Evolutionary conservation across 2,113 vertebrate species (phyloP).

Genomic region (Dunckerocampus dactyliophorus): DNA sequence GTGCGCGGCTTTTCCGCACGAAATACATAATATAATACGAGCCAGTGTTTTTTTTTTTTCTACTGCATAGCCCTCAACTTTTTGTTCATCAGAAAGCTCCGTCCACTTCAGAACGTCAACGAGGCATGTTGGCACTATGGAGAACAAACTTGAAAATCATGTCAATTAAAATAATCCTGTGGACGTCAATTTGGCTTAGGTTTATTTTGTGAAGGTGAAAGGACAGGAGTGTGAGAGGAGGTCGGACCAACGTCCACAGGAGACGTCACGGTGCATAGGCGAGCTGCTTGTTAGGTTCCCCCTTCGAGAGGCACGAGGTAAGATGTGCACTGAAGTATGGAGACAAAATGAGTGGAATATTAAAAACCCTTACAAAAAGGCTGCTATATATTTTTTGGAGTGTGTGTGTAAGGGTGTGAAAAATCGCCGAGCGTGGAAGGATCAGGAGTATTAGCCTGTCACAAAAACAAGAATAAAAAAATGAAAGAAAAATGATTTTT

Average conservation of each 20-base stretch:
- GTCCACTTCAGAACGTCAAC: conserved; percentile 60
- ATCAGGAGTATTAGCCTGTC: conserved; percentile 13
- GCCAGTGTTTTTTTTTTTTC: no score
- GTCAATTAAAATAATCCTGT: conserved; percentile 60
- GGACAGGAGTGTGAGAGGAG: conserved; percentile 16
- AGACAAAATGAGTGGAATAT: conserved; percentile 32
- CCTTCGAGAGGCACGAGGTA: conserved; percentile 10
- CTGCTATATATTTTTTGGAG: conserved; percentile 9
- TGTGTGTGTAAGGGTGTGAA: conserved; percentile 10
- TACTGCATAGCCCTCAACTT: background rate
- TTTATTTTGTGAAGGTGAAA: conserved; percentile 47
- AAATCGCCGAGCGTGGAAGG: conserved; percentile 17
- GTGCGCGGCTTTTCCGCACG: no score
- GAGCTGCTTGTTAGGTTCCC: conserved; percentile 22
- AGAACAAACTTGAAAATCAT: conserved; percentile 62
- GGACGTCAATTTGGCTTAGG: conserved; percentile 47
- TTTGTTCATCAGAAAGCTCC: conserved; percentile 37
- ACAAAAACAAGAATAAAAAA: conserved; percentile 27
- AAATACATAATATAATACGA: no score
- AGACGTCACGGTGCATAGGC: background rate
- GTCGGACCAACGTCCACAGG: conserved; percentile 10
- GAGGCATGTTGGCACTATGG: conserved; percentile 22
- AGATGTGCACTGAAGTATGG: conserved; percentile 9
- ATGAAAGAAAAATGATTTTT: conserved; percentile 8
- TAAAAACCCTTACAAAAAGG: conserved; percentile 27